Percentiles rank a stretch among this genome's conserved stretches.
These are phyloP conservation scores for Dichetophora obliterata DNA, from an alignment of 2,888 invertebrate genomes.

Conservation along the genomic window DNA sequence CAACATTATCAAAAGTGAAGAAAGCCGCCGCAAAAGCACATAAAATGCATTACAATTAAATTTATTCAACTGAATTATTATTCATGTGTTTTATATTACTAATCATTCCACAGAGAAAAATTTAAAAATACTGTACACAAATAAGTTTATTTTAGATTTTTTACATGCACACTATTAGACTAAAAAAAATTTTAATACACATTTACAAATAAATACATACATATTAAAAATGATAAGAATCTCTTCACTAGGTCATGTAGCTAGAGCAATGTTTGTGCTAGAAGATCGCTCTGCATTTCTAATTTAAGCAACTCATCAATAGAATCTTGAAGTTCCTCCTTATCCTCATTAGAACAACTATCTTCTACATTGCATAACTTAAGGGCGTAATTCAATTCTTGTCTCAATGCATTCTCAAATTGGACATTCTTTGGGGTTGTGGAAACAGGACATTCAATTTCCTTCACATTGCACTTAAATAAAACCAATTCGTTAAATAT, in stretches of 20 bases:
- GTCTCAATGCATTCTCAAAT: conserved; percentile 56
- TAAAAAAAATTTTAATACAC: neutral
- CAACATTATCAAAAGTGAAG: conserved; percentile 66
- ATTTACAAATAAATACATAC: conserved; percentile 23
- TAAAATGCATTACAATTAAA: neutral
- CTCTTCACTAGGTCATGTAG: neutral
- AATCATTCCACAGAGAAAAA: no score
- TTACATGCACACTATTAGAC: neutral
- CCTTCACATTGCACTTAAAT: conserved; percentile 55
- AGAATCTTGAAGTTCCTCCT: neutral
- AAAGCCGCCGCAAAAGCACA: conserved; percentile 58
- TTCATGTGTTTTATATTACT: neutral
- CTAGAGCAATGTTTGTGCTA: conserved; percentile 48
- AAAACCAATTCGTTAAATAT: conserved; percentile 55
- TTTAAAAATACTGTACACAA: neutral
- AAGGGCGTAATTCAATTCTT: conserved; percentile 49
- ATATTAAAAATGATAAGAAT: neutral
- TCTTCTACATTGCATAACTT: neutral
- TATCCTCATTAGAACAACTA: neutral
- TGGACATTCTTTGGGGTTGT: conserved; percentile 43
- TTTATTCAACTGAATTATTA: neutral
- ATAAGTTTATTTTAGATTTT: conserved; percentile 8
- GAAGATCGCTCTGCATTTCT: conserved; percentile 52
- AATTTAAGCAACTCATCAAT: neutral
- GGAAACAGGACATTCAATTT: conserved; percentile 36